A percentile compares a stretch with the other conserved stretches of the same genome.
phyloP scores from a whole-genome alignment of 1,140 invertebrate genomes.

The Philotrypesis tridentata region DNA sequence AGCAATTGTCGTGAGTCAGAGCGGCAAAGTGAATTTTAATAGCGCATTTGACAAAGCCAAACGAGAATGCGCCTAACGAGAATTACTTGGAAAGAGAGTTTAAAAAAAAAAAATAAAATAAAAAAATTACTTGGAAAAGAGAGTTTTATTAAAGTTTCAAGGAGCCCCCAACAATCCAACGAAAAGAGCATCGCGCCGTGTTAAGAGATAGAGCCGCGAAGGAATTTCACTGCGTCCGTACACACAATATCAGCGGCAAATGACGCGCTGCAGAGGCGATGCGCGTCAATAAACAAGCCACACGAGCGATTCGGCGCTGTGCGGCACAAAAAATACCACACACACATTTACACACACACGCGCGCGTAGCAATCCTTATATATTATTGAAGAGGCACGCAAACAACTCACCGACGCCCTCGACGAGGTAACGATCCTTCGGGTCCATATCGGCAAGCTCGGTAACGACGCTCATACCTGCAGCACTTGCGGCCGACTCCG shows the following conservation, averaged over 20 bases:
- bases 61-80: too few species aligned
- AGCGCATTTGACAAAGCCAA: too few species aligned
- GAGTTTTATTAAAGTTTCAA: background rate
- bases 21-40: background rate
- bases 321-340: too few species aligned
- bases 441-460: slow-evolving; percentile 66
- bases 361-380: slow-evolving; percentile 1
- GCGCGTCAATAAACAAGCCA: background rate
- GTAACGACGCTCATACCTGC: slow-evolving; percentile 61
- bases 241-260: background rate
- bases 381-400: slow-evolving; percentile 29
- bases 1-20: background rate
- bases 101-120: background rate
- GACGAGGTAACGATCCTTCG: slow-evolving; percentile 68
- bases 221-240: background rate
- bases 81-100: background rate
- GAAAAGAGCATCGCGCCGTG: background rate
- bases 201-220: background rate
- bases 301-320: background rate
- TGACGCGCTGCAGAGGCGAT: background rate
- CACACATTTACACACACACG: too few species aligned
- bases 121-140: background rate
- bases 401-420: slow-evolving; percentile 60
- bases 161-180: background rate
- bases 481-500: slow-evolving; percentile 54